Evolutionary conservation across 2,888 invertebrate genomes (phyloP).

Genomic region (Brachyptera risi): DNA sequence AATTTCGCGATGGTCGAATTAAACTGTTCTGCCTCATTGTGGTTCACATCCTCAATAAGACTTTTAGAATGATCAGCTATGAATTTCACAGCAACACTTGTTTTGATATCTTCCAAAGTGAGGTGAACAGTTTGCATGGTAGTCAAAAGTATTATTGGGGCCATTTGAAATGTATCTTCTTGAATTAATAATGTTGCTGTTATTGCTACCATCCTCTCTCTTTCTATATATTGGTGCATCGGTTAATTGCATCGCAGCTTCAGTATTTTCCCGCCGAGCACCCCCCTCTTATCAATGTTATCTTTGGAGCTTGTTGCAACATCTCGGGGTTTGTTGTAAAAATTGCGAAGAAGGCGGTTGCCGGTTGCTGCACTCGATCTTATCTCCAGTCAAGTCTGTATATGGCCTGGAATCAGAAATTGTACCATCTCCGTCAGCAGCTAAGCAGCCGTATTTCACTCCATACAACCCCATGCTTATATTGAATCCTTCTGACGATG

Average conservation of each 20-base stretch:
- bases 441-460: conserved; percentile 20
- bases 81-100: not conserved
- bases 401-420: too few species aligned
- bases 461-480: conserved; percentile 26
- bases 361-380: conserved; percentile 31
- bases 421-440: conserved; percentile 31
- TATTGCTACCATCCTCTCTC: too few species aligned
- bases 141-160: not conserved
- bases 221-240: too few species aligned
- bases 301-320: not conserved
- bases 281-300: not conserved
- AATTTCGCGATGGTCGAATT: not conserved
- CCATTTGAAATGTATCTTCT: not conserved
- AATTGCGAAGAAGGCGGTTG: conserved; percentile 29
- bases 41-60: not conserved
- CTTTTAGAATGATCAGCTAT: not conserved
- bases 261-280: not conserved
- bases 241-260: not conserved
- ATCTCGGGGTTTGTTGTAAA: conserved; percentile 21
- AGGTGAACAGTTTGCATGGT: too few species aligned
- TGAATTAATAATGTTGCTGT: not conserved
- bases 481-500: not conserved
- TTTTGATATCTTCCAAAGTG: too few species aligned
- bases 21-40: not conserved
- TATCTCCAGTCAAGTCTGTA: conserved; percentile 27